Base-by-base conservation (phyloP, 2,797 vertebrate species). In the Thalassophryne amazonica region DNA sequence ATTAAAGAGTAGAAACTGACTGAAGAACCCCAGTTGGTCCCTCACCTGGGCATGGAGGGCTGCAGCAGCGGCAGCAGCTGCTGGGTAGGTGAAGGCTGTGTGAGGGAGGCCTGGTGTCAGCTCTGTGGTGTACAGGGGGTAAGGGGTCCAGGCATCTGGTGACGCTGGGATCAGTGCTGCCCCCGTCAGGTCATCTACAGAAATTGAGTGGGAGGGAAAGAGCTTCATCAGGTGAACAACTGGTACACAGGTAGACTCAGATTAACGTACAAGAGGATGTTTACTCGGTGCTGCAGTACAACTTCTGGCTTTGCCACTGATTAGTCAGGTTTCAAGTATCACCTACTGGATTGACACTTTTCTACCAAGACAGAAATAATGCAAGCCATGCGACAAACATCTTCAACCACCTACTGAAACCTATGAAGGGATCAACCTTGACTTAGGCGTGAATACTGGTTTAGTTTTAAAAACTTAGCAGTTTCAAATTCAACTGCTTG, bases 11-110 rank as follows among this genome's bases (percentile, higher is more conserved):
- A 52, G 20, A 51, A 69, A 17, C 39, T 6, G 38, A 29, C 20
- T 41, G 34, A 38, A 14, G 67, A 42, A 87, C 85, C 88, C 76
- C 75, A 84, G 81, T 71, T 78, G 84, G 54, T 88, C 65, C 63
- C 92, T 93, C 87, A 98, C 96, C 95, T 98, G 97, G 84, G 95
- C 94, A 25, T 98, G 96, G 34, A 98, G 94, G 70, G 97, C 93
- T 0, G 97, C 95, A 0, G 95, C 94, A 0, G 97, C 95, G 0
- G 96, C 95, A 0, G 96, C 95, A 0, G 96, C 94, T 0, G 96
- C 94, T 0, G 97, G 96, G 70, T 98, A 99, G 1, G 94, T 94
- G 87, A 99, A 98, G 23, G 97, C 94, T 0, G 95, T 89, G 9
- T 98, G 97, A 48, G 97, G 96, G 50, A 99, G 93, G 67, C 95